phyloP scores from a whole-genome alignment of 2,797 vertebrate species.

The Protonibea diacanthus region DNA sequence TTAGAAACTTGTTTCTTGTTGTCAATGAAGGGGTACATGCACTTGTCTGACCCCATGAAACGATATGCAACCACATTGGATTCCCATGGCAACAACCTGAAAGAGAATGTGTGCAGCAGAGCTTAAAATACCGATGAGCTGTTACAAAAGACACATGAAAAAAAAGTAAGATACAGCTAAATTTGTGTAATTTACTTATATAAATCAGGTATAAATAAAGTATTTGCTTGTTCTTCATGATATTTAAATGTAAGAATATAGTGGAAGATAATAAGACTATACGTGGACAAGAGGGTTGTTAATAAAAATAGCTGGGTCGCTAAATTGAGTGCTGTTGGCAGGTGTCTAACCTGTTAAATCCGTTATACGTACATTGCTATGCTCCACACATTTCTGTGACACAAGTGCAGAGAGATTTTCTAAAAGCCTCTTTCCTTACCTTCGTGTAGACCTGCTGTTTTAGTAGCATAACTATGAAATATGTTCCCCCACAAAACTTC shows the following conservation, averaged over 20 bases:
- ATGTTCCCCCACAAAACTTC: not conserved
- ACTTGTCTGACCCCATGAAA: conserved; percentile 80
- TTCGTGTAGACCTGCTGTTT: not conserved
- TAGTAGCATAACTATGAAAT: too few species aligned
- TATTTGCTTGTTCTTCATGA: not conserved
- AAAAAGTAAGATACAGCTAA: too few species aligned
- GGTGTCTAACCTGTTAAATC: not conserved
- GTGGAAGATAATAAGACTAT: not conserved
- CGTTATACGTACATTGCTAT: not conserved
- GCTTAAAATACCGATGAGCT: not conserved
- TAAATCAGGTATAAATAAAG: not conserved
- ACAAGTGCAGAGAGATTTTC: too few species aligned
- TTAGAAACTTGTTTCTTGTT: conserved; percentile 47
- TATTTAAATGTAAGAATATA: not conserved
- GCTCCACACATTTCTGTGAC: not conserved
- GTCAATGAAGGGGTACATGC: conserved; percentile 79
- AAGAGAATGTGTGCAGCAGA: conserved; percentile 1
- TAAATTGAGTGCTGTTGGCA: not conserved
- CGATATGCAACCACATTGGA: conserved; percentile 71
- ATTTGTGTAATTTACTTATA: not conserved
- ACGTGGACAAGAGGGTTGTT: not conserved
- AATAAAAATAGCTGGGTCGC: not conserved
- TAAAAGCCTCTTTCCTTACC: not conserved
- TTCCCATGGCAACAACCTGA: conserved; percentile 79
- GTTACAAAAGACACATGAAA: not conserved